These are phyloP conservation scores for Kryphioiulus occultus DNA, from an alignment of 2,888 invertebrate genomes.

Conservation along the genomic window DNA sequence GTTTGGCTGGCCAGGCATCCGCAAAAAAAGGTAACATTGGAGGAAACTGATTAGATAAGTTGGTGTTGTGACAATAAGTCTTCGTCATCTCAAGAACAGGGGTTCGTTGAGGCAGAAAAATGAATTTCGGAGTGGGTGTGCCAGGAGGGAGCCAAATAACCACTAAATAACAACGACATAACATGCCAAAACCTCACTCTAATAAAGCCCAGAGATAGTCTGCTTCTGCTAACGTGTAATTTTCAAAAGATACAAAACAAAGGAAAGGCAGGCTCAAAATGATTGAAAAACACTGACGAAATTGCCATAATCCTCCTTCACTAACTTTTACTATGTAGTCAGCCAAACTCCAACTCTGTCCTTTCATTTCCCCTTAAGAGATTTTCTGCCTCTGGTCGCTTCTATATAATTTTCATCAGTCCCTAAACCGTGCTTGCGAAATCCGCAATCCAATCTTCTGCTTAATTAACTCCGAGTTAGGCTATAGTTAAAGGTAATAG, in stretches of 20 bases:
- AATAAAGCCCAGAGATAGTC: neutral
- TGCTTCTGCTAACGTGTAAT: neutral
- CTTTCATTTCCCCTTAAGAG: neutral
- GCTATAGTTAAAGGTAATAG: constrained; percentile 32
- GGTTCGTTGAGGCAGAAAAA: constrained; percentile 27
- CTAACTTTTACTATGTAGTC: neutral
- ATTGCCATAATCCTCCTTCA: neutral
- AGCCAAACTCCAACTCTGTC: neutral
- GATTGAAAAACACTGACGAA: neutral
- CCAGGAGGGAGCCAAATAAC: neutral
- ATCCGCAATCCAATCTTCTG: constrained; percentile 32
- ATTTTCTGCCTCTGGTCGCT: constrained; percentile 1
- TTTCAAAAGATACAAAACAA: constrained; percentile 18
- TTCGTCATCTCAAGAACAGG: neutral
- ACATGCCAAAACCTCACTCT: neutral
- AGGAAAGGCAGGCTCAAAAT: neutral
- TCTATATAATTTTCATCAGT: constrained; percentile 29
- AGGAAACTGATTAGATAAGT: constrained; percentile 40
- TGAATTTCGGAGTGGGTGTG: neutral
- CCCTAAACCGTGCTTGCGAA: constrained; percentile 3
- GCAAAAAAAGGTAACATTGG: neutral
- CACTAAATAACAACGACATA: neutral
- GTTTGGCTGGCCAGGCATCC: neutral
- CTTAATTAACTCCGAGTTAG: constrained; percentile 33
- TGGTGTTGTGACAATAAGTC: constrained; percentile 32